Evolutionary conservation across 2,888 invertebrate genomes (phyloP), one percentile per base, ranked within the genome.

Genomic region (Volucella inflata): DNA sequence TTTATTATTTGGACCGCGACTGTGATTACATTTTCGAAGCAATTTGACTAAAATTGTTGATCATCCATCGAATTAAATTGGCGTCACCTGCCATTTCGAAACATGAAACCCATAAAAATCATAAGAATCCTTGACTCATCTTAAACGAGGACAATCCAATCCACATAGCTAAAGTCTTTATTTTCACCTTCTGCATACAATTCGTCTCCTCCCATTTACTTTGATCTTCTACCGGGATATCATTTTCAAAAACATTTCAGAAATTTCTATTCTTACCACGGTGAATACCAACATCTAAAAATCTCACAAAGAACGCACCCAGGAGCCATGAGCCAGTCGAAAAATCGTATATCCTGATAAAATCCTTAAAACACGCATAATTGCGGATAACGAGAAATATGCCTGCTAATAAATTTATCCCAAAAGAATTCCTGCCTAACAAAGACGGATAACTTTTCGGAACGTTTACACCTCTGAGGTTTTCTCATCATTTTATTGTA

Each of bases 381-480:
- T 53, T 62, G 72, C 36, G 62, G 44, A 72, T 72, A 72, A 72
- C 51, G 17, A 30, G 72, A 53, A 72, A 53, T 62, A 72, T 72
- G 53, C 72, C 53, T 72, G 30, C 30, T 62, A 72, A 53, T 60
- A 62, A 72, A 72, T 72, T 62, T 72, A 60, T 30, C 51, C 51
- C 30, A 30, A 50, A n/a, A 57, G 57, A 60, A 71, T 71, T 50
- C 42, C 60, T 38, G 2, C 46, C 44, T 64, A 30, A 16, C 62
- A 30, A 30, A 30, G 9, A 44, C 10, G 36, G 21, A 72, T 44
- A 62, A 8, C 62, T 62, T 10, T 62, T 53, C 8, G 44, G 12
- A 38, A 14, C 67, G 55, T 80, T 80, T 48, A 75, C 80, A 80
- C 75, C 68, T 68, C 68, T 60, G 46, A 44, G 53, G 42, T 65